A percentile compares a stretch with the other conserved stretches of the same genome.
Conservation (phyloP, 2,888 invertebrate genomes). For the Caenorhabditis sulstoni region DNA sequence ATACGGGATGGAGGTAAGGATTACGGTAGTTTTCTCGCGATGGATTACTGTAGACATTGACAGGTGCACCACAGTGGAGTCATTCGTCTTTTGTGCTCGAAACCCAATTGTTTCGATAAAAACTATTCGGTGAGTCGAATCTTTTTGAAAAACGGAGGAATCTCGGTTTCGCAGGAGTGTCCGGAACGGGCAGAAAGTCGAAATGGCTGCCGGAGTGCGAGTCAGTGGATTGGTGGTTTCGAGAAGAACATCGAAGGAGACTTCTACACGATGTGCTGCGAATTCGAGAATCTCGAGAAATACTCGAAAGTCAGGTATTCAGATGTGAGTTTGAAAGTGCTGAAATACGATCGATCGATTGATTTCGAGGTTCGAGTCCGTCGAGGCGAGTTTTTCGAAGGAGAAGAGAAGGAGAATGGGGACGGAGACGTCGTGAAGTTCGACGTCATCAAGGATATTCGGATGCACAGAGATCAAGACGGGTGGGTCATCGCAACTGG, state of each 20-base stretch:
- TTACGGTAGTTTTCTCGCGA: not conserved
- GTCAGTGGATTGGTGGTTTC: slow-evolving; percentile 54
- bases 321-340: slow-evolving; percentile 14
- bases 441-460: slow-evolving; percentile 59
- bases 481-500: slow-evolving; percentile 40
- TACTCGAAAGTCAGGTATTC: slow-evolving; percentile 47
- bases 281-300: slow-evolving; percentile 52
- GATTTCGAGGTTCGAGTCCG: slow-evolving; percentile 46
- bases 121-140: slow-evolving; percentile 52
- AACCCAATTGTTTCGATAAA: slow-evolving; percentile 60
- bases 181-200: slow-evolving; percentile 46
- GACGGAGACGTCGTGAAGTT: slow-evolving; percentile 60
- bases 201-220: slow-evolving; percentile 30
- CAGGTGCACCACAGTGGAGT: slow-evolving; percentile 58
- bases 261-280: slow-evolving; percentile 53
- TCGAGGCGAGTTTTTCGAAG: slow-evolving; percentile 61
- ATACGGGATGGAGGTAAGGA: slow-evolving; percentile 50
- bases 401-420: slow-evolving; percentile 54
- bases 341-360: not conserved
- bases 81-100: slow-evolving; percentile 51
- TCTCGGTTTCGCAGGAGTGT: slow-evolving; percentile 43
- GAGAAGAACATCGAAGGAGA: slow-evolving; percentile 48
- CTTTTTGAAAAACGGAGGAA: not conserved
- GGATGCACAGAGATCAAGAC: slow-evolving; percentile 29
- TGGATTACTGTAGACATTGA: not conserved